phyloP scores from a whole-genome alignment of 2,797 vertebrate species.

The Botia kubotai region DNA sequence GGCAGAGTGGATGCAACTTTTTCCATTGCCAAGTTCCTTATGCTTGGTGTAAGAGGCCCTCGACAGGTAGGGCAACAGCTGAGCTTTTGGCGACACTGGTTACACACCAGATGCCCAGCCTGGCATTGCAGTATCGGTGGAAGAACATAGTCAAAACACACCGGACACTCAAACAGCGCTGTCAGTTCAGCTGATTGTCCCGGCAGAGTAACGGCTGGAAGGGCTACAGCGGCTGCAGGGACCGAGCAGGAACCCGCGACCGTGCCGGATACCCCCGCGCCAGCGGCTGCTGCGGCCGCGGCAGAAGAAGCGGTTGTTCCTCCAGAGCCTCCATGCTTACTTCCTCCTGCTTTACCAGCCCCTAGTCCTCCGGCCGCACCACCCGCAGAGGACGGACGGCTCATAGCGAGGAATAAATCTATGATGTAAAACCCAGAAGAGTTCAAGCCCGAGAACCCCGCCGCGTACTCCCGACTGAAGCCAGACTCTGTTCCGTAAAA shows the following conservation, averaged over 20 bases:
- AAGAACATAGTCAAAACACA: constrained; percentile 82
- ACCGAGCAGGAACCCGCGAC: constrained; percentile 65
- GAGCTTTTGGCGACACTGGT: constrained; percentile 80
- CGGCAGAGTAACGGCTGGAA: constrained; percentile 60
- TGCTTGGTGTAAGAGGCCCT: constrained; percentile 79
- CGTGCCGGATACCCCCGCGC: constrained; percentile 66
- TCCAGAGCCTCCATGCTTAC: constrained; percentile 73
- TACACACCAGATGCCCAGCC: constrained; percentile 80
- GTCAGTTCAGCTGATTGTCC: constrained; percentile 76
- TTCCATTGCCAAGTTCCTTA: constrained; percentile 82
- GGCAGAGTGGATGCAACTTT: constrained; percentile 81
- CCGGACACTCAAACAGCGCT: constrained; percentile 80
- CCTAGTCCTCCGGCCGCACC: constrained; percentile 76
- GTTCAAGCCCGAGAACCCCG: constrained; percentile 50
- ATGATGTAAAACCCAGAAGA: constrained; percentile 42
- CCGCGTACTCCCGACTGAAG: constrained; percentile 53
- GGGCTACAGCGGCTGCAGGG: constrained; percentile 63
- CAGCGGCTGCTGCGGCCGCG: constrained; percentile 40
- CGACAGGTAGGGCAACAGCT: constrained; percentile 82
- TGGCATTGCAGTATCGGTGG: constrained; percentile 82
- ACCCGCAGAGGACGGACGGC: constrained; percentile 77
- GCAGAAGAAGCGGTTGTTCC: constrained; percentile 52
- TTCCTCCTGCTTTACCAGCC: constrained; percentile 73
- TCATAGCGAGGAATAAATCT: constrained; percentile 70
- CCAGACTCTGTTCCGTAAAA: constrained; percentile 60